A percentile compares a stretch with the other conserved stretches of the same genome.
Evolutionary conservation across 2,888 invertebrate species (phyloP).

Genomic region (Drosophila planitibia): DNA sequence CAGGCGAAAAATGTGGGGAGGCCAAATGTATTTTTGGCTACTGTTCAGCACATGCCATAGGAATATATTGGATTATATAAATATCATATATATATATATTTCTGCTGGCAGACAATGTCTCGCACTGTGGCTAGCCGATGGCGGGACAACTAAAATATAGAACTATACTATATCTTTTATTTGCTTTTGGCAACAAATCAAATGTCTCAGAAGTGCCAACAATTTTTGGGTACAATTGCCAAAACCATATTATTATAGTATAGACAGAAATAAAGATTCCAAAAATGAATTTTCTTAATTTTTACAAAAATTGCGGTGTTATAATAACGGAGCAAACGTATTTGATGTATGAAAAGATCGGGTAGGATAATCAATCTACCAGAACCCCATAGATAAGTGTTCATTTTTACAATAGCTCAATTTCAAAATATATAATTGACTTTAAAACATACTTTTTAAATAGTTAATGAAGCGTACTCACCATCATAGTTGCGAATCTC

Average conservation of each 20-base stretch:
- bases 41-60: conserved; percentile 24
- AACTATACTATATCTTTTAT: conserved; percentile 30
- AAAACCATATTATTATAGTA: conserved; percentile 20
- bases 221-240: conserved; percentile 26
- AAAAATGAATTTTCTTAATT: not conserved
- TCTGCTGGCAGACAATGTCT: conserved; percentile 60
- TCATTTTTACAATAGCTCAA: not conserved
- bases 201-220: conserved; percentile 26
- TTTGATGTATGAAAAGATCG: not conserved
- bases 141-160: conserved; percentile 60
- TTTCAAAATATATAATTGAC: not conserved
- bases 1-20: conserved; percentile 50
- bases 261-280: not conserved
- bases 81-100: conserved; percentile 11
- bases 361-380: not conserved
- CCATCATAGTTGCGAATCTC: conserved; percentile 95
- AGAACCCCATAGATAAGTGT: not conserved
- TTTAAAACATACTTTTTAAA: not conserved
- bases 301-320: not conserved
- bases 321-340: not conserved
- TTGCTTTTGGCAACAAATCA: conserved; percentile 56
- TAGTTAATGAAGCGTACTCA: conserved; percentile 86
- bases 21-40: conserved; percentile 69
- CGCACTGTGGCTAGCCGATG: conserved; percentile 70
- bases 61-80: conserved; percentile 22